Evolutionary conservation across 2,888 invertebrate genomes (phyloP).

Genomic region (Aethes cnicana): DNA sequence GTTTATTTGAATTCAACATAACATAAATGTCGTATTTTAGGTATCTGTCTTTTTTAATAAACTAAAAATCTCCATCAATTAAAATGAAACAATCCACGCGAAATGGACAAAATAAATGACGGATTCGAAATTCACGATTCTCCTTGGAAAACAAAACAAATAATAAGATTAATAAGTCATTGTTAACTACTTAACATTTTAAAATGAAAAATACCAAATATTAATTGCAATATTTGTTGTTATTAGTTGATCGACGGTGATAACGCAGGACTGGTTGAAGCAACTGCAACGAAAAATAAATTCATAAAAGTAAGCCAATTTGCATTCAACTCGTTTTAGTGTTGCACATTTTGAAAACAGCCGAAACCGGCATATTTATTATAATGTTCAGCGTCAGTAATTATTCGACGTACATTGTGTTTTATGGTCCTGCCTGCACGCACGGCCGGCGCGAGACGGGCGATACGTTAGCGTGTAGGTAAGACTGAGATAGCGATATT

Average conservation of each 20-base stretch:
- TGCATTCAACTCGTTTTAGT: background rate
- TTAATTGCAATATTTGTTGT: no score
- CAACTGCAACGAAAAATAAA: background rate
- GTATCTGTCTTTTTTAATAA: no score
- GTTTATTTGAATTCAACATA: no score
- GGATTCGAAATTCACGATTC: no score
- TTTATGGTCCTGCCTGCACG: constrained; percentile 49
- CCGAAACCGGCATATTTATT: constrained; percentile 38
- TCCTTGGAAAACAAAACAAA: no score
- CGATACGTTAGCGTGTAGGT: constrained; percentile 44
- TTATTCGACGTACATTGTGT: constrained; percentile 56
- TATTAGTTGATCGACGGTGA: background rate
- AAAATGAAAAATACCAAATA: no score
- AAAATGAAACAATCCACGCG: no score
- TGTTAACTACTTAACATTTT: no score
- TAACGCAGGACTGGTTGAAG: background rate
- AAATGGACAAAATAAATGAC: no score
- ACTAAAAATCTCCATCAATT: no score
- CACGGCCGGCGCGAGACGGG: constrained; percentile 42
- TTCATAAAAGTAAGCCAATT: background rate
- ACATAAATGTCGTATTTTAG: no score
- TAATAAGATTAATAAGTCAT: no score
- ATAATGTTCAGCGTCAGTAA: constrained; percentile 44
- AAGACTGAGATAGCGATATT: constrained; percentile 49
- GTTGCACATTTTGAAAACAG: constrained; percentile 29